phyloP scores from a whole-genome alignment of 30 jellyfish, hydroid and myxozoan genomes.

The Aurelia aurita complex sp. Pacific region DNA sequence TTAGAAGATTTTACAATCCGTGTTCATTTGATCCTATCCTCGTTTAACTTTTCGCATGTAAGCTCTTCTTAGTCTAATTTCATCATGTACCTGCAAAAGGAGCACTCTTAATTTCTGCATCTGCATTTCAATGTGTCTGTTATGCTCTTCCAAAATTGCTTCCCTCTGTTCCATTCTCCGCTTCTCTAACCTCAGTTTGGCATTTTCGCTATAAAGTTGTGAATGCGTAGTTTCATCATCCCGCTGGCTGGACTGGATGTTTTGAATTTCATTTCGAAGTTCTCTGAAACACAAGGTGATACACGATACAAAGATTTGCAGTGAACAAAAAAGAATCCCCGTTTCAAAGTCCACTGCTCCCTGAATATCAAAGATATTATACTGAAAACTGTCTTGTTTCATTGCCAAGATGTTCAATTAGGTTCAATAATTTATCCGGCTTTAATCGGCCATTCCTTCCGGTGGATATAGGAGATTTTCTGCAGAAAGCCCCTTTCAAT shows the following conservation, averaged over 20 bases:
- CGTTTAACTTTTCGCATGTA: neutral
- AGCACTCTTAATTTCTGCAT: slow-evolving; percentile 72
- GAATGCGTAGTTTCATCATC: slow-evolving; percentile 1
- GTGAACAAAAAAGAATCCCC: too few species aligned
- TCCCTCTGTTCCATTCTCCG: slow-evolving; percentile 64
- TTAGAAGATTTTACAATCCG: too few species aligned
- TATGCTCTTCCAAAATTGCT: slow-evolving; percentile 75
- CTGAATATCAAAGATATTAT: too few species aligned
- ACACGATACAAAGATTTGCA: neutral
- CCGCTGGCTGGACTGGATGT: slow-evolving; percentile 19
- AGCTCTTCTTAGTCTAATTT: slow-evolving; percentile 43
- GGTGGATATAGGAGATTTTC: too few species aligned
- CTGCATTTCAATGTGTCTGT: slow-evolving; percentile 76
- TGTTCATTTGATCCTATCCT: too few species aligned
- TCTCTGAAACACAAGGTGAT: slow-evolving; percentile 14
- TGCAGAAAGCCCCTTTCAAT: too few species aligned
- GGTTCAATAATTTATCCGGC: too few species aligned
- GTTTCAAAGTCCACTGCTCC: too few species aligned
- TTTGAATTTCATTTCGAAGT: slow-evolving; percentile 26
- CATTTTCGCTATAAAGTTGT: slow-evolving; percentile 23
- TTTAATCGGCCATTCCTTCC: too few species aligned
- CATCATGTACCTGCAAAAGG: slow-evolving; percentile 86
- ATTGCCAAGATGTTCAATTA: too few species aligned
- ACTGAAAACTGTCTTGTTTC: too few species aligned
- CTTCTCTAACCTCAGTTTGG: slow-evolving; percentile 44